Evolutionary conservation across 1,140 invertebrate species (phyloP).

Genomic region (Hyposmocoma kahamanoa): DNA sequence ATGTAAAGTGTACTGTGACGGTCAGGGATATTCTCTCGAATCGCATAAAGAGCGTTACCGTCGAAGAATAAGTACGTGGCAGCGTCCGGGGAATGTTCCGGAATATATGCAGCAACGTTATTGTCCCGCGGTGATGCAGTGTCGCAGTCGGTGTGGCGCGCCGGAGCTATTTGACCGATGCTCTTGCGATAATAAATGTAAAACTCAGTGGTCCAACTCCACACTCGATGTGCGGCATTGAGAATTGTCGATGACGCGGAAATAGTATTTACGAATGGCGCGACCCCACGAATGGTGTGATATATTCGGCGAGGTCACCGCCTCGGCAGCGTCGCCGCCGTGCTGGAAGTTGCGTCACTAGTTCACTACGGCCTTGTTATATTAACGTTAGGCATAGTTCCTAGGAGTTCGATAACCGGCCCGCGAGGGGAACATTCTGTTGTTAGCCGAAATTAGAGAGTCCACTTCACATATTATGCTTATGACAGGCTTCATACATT

Average conservation of each 20-base stretch:
- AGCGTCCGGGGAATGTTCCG: slow-evolving; percentile 26
- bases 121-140: slow-evolving; percentile 27
- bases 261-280: slow-evolving; percentile 52
- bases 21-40: slow-evolving; percentile 24
- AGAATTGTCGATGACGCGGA: slow-evolving; percentile 50
- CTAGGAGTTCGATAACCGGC: slow-evolving; percentile 52
- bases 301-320: slow-evolving; percentile 49
- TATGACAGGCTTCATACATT: slow-evolving; percentile 45
- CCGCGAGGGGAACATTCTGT: slow-evolving; percentile 46
- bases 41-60: slow-evolving; percentile 32
- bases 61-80: slow-evolving; percentile 25
- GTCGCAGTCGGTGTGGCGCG: slow-evolving; percentile 35
- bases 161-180: slow-evolving; percentile 17
- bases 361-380: slow-evolving; percentile 45
- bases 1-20: slow-evolving; percentile 26
- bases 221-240: slow-evolving; percentile 23
- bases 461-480: slow-evolving; percentile 30
- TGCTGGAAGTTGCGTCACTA: slow-evolving; percentile 58
- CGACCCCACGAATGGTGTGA: slow-evolving; percentile 32
- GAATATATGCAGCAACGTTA: no score
- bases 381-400: slow-evolving; percentile 33
- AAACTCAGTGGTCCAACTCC: no score
- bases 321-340: slow-evolving; percentile 20
- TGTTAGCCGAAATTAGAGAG: slow-evolving; percentile 51
- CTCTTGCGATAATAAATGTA: slow-evolving; percentile 36